phyloP scores from a whole-genome alignment of 1,140 invertebrate species.

The Mactra quadrangularis region DNA sequence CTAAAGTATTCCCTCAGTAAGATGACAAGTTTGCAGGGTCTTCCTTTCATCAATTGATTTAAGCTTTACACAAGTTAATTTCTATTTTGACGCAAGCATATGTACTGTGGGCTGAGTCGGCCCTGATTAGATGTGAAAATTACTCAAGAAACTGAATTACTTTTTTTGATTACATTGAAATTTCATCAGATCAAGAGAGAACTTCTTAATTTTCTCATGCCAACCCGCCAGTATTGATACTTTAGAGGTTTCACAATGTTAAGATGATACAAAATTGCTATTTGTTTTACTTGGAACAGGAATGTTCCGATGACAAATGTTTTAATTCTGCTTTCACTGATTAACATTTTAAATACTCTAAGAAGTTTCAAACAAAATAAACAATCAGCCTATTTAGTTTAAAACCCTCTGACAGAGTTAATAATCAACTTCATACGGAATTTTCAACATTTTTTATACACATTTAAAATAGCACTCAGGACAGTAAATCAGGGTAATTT shows the following conservation, averaged over 20 bases:
- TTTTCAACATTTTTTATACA: too few species aligned
- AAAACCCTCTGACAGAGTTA: background rate
- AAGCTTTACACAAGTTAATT: slow-evolving; percentile 31
- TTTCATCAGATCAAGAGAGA: slow-evolving; percentile 19
- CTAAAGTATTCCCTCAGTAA: slow-evolving; percentile 1
- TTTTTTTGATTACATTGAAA: slow-evolving; percentile 50
- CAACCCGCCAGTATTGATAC: slow-evolving; percentile 19
- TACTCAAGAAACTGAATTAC: slow-evolving; percentile 45
- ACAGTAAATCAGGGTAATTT: too few species aligned
- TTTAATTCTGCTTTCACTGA: slow-evolving; percentile 19
- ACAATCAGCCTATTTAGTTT: background rate
- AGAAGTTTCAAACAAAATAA: background rate
- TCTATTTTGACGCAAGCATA: slow-evolving; percentile 46
- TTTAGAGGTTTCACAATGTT: slow-evolving; percentile 10
- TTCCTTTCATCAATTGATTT: slow-evolving; percentile 30
- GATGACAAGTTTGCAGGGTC: slow-evolving; percentile 4
- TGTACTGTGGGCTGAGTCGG: slow-evolving; percentile 20
- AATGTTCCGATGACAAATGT: slow-evolving; percentile 18
- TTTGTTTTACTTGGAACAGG: slow-evolving; percentile 41
- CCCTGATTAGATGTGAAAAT: slow-evolving; percentile 44
- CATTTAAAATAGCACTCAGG: too few species aligned
- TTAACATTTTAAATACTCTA: slow-evolving; percentile 29
- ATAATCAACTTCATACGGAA: background rate
- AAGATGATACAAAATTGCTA: slow-evolving; percentile 34
- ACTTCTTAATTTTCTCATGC: slow-evolving; percentile 32